Conservation (phyloP, 2,113 vertebrate species). For the Abramis brama region DNA sequence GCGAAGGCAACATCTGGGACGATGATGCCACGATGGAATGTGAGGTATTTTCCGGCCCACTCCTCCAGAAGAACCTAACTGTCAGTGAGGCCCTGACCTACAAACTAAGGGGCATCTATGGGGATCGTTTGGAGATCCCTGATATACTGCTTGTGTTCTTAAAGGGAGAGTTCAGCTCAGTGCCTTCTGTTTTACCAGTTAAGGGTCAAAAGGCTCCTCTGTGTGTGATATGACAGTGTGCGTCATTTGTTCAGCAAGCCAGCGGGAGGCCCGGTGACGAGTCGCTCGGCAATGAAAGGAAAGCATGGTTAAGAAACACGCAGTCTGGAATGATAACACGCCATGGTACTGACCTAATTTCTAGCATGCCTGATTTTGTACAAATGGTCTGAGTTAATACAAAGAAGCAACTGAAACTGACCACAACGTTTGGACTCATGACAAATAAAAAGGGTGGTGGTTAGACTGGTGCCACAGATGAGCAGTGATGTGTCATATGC, state of each 20-base stretch:
- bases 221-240: slow-evolving; percentile 11
- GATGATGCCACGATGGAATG: slow-evolving; percentile 70
- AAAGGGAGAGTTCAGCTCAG: slow-evolving; percentile 58
- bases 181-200: slow-evolving; percentile 60
- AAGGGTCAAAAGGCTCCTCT: slow-evolving; percentile 48
- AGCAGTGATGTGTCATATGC: slow-evolving; percentile 36
- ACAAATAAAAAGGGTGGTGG: background rate
- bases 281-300: background rate
- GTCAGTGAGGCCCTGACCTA: background rate
- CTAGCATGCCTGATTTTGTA: slow-evolving; percentile 37
- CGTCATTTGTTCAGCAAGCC: slow-evolving; percentile 15
- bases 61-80: slow-evolving; percentile 12
- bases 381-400: slow-evolving; percentile 18
- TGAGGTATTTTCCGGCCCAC: slow-evolving; percentile 68
- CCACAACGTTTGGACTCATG: slow-evolving; percentile 2
- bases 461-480: background rate
- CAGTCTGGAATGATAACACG: slow-evolving; percentile 3
- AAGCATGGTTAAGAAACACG: background rate
- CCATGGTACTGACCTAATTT: slow-evolving; percentile 13
- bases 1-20: slow-evolving; percentile 64
- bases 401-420: slow-evolving; percentile 34
- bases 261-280: slow-evolving; percentile 20
- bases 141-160: slow-evolving; percentile 68
- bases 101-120: slow-evolving; percentile 38
- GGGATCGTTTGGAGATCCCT: slow-evolving; percentile 66